Percentiles rank a stretch among this genome's conserved stretches.
Conservation (phyloP, 2,797 vertebrate genomes). For the Artibeus lituratus region DNA sequence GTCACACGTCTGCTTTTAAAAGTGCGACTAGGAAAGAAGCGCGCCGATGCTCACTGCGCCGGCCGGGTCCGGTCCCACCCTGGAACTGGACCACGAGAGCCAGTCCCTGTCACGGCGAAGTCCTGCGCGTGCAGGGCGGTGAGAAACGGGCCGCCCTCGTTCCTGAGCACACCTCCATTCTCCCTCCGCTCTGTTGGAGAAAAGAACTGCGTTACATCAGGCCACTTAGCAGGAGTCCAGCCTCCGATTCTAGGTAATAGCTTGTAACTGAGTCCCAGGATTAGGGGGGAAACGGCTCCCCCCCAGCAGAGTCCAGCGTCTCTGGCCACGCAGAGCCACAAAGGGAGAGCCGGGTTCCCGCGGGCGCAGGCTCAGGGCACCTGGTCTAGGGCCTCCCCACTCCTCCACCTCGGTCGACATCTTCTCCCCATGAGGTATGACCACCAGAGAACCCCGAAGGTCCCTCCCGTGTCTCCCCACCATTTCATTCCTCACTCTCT, state of each 20-base stretch:
- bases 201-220: conserved; percentile 2
- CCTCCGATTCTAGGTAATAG: conserved; percentile 64
- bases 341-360: conserved; percentile 11
- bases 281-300: conserved; percentile 51
- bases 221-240: conserved; percentile 72
- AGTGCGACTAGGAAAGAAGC: conserved; percentile 31
- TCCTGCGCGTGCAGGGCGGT: conserved; percentile 56
- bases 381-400: not conserved
- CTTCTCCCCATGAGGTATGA: not conserved
- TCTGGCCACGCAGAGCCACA: conserved; percentile 5
- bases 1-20: conserved; percentile 44
- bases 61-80: conserved; percentile 56
- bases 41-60: conserved; percentile 53
- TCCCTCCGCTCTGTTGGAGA: conserved; percentile 60
- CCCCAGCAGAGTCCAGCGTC: not conserved
- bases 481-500: not conserved
- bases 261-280: conserved; percentile 61
- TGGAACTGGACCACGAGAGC: conserved; percentile 67
- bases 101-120: conserved; percentile 68
- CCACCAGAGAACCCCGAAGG: not conserved
- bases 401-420: not conserved
- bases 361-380: not conserved
- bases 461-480: not conserved
- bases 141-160: conserved; percentile 65
- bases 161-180: conserved; percentile 55